phyloP scores from a whole-genome alignment of 2,888 invertebrate species.

The Campaea margaritaria region DNA sequence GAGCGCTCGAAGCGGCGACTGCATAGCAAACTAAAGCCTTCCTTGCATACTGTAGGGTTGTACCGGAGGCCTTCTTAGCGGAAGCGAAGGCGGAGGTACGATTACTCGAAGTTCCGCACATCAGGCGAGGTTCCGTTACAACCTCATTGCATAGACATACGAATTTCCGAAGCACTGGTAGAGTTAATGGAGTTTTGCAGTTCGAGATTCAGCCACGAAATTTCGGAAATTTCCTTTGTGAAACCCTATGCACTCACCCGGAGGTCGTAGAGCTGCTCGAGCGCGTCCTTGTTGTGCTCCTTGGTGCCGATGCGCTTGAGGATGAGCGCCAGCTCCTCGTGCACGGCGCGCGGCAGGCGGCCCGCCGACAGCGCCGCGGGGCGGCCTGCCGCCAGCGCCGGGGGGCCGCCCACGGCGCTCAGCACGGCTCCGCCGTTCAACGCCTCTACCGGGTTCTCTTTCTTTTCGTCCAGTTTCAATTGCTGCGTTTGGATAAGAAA shows the following conservation, averaged over 20 bases:
- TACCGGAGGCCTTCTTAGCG: too few relatives aligned
- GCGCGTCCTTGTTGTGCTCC: slow-evolving; percentile 93
- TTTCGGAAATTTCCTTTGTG: too few relatives aligned
- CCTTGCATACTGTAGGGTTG: too few relatives aligned
- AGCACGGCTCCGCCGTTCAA: slow-evolving; percentile 70
- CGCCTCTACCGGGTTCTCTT: slow-evolving; percentile 64
- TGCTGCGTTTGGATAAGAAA: slow-evolving; percentile 59
- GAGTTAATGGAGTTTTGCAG: too few relatives aligned
- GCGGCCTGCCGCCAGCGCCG: slow-evolving; percentile 65
- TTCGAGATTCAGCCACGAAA: too few relatives aligned
- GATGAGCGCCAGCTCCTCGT: slow-evolving; percentile 94
- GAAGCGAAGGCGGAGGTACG: too few relatives aligned
- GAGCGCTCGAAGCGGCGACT: too few relatives aligned
- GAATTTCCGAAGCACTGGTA: too few relatives aligned
- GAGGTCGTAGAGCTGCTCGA: slow-evolving; percentile 90
- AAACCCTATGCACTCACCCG: slow-evolving; percentile 37
- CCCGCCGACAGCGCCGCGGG: slow-evolving; percentile 84
- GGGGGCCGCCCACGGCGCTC: slow-evolving; percentile 83
- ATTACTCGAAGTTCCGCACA: too few relatives aligned
- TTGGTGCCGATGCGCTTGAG: slow-evolving; percentile 96
- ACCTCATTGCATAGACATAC: too few relatives aligned
- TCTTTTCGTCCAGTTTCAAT: slow-evolving; percentile 85
- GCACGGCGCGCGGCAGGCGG: slow-evolving; percentile 90
- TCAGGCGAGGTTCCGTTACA: too few relatives aligned
- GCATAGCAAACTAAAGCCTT: too few relatives aligned